Percentiles rank a stretch among this genome's conserved stretches.
Conservation (phyloP, 2,113 vertebrate genomes). For the Aptenodytes forsteri region DNA sequence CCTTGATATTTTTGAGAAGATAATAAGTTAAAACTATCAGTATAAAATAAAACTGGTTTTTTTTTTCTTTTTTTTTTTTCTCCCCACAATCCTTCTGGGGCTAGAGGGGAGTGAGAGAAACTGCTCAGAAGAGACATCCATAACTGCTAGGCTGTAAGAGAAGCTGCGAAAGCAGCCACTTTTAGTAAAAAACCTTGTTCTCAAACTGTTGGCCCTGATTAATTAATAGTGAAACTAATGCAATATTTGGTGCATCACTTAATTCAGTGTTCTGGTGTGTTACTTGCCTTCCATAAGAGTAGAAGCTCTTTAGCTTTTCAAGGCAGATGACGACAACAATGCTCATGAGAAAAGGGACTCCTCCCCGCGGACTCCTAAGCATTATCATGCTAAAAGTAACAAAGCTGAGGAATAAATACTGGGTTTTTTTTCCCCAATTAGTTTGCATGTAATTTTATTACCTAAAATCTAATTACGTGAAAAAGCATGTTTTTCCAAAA, state of each 20-base stretch:
- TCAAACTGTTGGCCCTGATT: neutral
- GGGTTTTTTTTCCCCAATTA: neutral
- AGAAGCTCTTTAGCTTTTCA: neutral
- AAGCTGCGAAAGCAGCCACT: neutral
- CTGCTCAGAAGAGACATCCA: neutral
- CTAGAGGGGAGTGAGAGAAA: neutral
- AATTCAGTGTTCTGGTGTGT: neutral
- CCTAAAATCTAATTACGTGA: neutral
- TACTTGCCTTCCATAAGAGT: neutral
- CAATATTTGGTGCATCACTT: neutral
- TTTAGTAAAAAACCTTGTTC: neutral
- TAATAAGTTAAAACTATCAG: neutral
- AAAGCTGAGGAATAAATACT: neutral
- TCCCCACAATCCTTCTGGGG: neutral
- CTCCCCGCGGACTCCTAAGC: neutral
- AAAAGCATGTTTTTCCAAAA: neutral
- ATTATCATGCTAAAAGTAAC: neutral
- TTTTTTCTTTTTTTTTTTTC: fast-evolving
- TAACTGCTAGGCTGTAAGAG: neutral
- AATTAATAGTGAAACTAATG: neutral
- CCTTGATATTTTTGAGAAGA: neutral
- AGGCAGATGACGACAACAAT: neutral
- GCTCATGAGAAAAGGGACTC: neutral
- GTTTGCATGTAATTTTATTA: neutral
- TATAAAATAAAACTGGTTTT: neutral